Conservation (phyloP, 2,113 vertebrate genomes). For the Anoplopoma fimbria region DNA sequence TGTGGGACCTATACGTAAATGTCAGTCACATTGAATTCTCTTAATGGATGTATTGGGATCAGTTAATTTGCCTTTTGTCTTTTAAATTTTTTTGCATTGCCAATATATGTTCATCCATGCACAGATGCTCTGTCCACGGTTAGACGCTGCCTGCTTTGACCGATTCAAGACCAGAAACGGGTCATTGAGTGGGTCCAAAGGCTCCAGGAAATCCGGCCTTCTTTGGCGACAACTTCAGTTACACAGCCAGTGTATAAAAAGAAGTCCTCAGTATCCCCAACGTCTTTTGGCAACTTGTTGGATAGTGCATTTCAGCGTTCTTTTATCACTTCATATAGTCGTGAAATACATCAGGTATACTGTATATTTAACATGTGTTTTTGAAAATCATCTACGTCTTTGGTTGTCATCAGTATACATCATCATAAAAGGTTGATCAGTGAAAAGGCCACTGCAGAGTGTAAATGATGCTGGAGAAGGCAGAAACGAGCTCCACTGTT, state of each 20-base stretch:
- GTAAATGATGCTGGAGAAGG: background rate
- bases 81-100: conserved; percentile 10
- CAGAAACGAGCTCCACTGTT: no score
- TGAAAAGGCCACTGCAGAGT: background rate
- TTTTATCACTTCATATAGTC: background rate
- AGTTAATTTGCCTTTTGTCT: conserved; percentile 17
- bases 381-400: background rate
- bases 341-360: background rate
- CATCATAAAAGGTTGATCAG: background rate
- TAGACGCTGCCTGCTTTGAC: background rate
- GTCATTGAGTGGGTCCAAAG: background rate
- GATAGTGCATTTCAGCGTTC: background rate
- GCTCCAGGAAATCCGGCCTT: background rate
- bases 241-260: background rate
- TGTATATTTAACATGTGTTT: background rate
- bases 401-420: background rate
- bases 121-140: background rate
- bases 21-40: conserved; percentile 10
- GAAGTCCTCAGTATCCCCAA: background rate
- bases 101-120: background rate
- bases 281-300: background rate
- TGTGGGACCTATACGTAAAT: background rate
- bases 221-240: background rate
- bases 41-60: conserved; percentile 16
- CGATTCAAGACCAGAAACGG: background rate